Percentiles rank a stretch among this genome's conserved stretches.
Evolutionary conservation across 2,113 vertebrate species (phyloP).

Genomic region (Buteo buteo): DNA sequence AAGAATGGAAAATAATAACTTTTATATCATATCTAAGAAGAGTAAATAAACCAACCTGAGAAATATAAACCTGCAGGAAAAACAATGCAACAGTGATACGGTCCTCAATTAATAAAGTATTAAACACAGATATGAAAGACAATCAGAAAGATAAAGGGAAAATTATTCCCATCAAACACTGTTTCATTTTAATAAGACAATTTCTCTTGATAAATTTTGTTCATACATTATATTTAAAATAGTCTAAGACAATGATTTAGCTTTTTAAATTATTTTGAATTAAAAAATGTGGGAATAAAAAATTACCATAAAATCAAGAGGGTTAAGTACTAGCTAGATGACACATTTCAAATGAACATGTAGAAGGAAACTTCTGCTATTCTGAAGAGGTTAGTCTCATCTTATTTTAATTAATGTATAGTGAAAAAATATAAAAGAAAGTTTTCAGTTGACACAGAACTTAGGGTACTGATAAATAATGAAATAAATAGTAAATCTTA

Average conservation of each 20-base stretch:
- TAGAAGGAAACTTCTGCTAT: neutral
- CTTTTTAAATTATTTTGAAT: neutral
- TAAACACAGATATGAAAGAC: neutral
- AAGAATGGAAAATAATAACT: neutral
- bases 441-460: neutral
- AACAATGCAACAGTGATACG: neutral
- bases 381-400: neutral
- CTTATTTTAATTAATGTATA: neutral
- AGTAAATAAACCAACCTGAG: neutral
- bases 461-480: neutral
- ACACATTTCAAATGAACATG: neutral
- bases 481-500: neutral
- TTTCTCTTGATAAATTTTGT: neutral
- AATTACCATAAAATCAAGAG: neutral
- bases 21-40: neutral
- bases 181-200: neutral
- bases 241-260: neutral
- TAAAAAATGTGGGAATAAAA: neutral
- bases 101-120: neutral
- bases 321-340: neutral
- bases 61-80: neutral
- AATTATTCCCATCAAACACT: neutral
- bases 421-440: neutral
- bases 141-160: neutral
- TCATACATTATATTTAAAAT: neutral